Percentiles rank a stretch among this genome's conserved stretches.
Evolutionary conservation across 2,797 vertebrate species (phyloP).

Genomic region (Malacoctenus gilli): DNA sequence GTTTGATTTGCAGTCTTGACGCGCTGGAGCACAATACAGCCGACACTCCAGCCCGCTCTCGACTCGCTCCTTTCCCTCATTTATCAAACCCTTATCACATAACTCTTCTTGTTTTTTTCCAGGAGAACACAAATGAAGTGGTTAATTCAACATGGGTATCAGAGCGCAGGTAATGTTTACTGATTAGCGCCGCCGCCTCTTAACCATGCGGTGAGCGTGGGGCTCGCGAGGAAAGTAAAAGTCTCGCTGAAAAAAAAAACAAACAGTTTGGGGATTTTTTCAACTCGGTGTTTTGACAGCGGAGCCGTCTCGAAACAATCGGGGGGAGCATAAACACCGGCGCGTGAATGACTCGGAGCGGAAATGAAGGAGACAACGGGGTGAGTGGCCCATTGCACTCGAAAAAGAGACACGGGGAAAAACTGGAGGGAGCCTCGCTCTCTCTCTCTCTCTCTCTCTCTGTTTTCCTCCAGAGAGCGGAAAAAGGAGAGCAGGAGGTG

Average conservation of each 20-base stretch:
- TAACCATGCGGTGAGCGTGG: conserved; percentile 11
- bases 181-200: conserved; percentile 4
- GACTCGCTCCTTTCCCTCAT: no score
- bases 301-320: conserved; percentile 8
- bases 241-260: conserved; percentile 15
- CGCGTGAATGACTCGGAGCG: conserved; percentile 35
- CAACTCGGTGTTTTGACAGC: conserved; percentile 5
- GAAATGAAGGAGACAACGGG: conserved; percentile 48
- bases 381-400: conserved; percentile 36
- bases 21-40: no score
- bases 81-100: no score
- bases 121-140: no score
- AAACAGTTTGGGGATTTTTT: conserved; percentile 5
- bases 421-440: conserved; percentile 31
- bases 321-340: conserved; percentile 22
- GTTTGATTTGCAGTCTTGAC: no score
- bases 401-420: conserved; percentile 43
- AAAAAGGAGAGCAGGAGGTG: conserved; percentile 49
- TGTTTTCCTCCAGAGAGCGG: conserved; percentile 41
- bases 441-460: no score
- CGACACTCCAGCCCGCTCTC: no score
- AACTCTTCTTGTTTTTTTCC: no score
- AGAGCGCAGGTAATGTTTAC: conserved; percentile 1
- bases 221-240: background rate
- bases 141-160: no score